Percentiles rank a stretch among this genome's conserved stretches.
Evolutionary conservation across 2,797 vertebrate genomes (phyloP).

Genomic region (Jordanella pulchra): DNA sequence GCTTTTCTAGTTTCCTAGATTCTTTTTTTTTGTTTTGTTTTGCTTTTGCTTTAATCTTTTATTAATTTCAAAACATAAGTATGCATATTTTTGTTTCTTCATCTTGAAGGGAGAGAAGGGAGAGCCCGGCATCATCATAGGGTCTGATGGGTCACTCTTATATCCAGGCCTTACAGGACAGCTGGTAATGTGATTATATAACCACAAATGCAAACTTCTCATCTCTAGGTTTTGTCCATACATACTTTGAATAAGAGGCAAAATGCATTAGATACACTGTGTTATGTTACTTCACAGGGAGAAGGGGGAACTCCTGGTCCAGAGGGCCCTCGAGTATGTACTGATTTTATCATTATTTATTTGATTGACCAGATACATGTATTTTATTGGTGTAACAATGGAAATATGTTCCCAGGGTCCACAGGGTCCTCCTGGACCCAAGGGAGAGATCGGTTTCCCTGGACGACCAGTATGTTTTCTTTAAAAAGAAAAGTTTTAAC

Average conservation of each 20-base stretch:
- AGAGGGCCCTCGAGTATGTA: constrained; percentile 67
- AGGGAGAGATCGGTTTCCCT: constrained; percentile 92
- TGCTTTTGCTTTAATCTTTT: too few relatives aligned
- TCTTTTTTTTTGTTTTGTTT: too few relatives aligned
- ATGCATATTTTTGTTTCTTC: constrained; percentile 10
- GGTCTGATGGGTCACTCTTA: constrained; percentile 72
- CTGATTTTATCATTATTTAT: neutral
- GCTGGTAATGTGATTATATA: constrained; percentile 45
- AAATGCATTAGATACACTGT: neutral
- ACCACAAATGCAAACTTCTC: neutral
- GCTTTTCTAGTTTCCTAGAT: too few relatives aligned
- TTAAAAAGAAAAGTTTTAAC: neutral
- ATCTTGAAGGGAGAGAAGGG: constrained; percentile 88
- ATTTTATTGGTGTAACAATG: neutral
- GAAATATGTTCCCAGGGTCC: constrained; percentile 59
- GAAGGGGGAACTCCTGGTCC: constrained; percentile 66
- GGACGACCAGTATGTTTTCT: constrained; percentile 86
- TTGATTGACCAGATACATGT: neutral
- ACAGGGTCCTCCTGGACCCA: constrained; percentile 75
- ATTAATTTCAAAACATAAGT: neutral
- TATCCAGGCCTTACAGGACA: constrained; percentile 57
- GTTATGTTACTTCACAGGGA: constrained; percentile 57
- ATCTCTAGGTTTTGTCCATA: neutral
- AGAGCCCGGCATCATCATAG: constrained; percentile 81
- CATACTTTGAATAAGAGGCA: neutral